Conservation (phyloP, 2,797 vertebrate species). For the Alectoris magna region DNA sequence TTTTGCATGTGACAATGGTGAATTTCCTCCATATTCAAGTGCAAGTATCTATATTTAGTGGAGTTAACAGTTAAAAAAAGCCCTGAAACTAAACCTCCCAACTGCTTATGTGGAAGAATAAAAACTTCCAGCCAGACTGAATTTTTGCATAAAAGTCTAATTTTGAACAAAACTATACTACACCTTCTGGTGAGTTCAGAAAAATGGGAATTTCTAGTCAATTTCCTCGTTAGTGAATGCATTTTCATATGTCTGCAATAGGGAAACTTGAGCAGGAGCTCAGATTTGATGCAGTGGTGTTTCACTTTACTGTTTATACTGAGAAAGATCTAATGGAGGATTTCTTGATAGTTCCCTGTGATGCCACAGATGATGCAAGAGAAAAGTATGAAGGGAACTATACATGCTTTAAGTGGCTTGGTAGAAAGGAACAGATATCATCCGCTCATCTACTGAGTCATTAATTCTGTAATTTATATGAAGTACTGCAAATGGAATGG, state of each 20-base stretch:
- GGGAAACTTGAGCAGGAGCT: background rate
- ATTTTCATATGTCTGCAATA: background rate
- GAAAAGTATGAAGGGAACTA: background rate
- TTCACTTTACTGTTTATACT: background rate
- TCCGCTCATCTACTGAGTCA: background rate
- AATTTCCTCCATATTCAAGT: background rate
- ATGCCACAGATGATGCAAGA: background rate
- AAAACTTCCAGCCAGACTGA: background rate
- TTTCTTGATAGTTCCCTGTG: background rate
- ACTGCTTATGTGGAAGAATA: background rate
- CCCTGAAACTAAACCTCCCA: background rate
- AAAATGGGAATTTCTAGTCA: background rate
- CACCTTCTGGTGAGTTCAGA: background rate
- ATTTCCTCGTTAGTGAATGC: background rate
- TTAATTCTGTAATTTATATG: conserved; percentile 31
- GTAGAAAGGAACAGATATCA: background rate
- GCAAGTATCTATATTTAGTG: background rate
- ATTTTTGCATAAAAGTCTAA: background rate
- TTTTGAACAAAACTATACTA: background rate
- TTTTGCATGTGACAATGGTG: background rate
- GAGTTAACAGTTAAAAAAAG: background rate
- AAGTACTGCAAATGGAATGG: conserved; percentile 11
- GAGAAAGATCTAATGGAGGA: background rate
- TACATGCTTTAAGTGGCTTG: background rate
- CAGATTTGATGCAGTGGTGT: background rate